A percentile compares a stretch with the other conserved stretches of the same genome.
Conservation (phyloP, 1,140 invertebrate species). For the Trachymyrmex cornetzi region DNA sequence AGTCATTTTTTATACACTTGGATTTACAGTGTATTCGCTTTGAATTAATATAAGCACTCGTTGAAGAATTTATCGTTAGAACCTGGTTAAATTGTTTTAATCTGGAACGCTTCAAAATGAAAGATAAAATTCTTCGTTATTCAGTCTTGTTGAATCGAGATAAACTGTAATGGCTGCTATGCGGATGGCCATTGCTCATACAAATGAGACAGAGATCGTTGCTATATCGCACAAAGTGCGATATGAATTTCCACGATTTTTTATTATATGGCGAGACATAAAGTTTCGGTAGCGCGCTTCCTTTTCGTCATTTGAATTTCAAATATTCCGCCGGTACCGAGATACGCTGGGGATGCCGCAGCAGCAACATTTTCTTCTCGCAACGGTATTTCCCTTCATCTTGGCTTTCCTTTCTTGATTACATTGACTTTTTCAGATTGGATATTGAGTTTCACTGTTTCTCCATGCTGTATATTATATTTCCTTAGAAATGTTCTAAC, state of each 20-base stretch:
- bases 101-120: not conserved
- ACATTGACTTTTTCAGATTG: slow-evolving; percentile 30
- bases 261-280: not conserved
- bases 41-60: not conserved
- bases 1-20: no score
- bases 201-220: slow-evolving; percentile 29
- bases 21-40: not conserved
- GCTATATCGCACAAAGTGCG: slow-evolving; percentile 14
- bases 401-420: slow-evolving; percentile 23
- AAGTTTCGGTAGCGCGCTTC: slow-evolving; percentile 26
- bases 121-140: not conserved
- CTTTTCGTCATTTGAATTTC: slow-evolving; percentile 61
- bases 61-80: not conserved
- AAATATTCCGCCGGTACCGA: slow-evolving; percentile 27
- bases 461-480: not conserved
- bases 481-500: not conserved
- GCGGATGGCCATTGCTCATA: not conserved
- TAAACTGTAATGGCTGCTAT: not conserved
- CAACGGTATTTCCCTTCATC: not conserved
- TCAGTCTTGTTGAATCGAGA: slow-evolving; percentile 3
- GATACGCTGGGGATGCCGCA: slow-evolving; percentile 4
- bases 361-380: not conserved
- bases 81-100: not conserved
- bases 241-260: slow-evolving; percentile 19
- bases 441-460: slow-evolving; percentile 12